Percentiles rank a stretch among this genome's conserved stretches.
Evolutionary conservation across 1,140 invertebrate genomes (phyloP).

Genomic region (Cotesia typhae): DNA sequence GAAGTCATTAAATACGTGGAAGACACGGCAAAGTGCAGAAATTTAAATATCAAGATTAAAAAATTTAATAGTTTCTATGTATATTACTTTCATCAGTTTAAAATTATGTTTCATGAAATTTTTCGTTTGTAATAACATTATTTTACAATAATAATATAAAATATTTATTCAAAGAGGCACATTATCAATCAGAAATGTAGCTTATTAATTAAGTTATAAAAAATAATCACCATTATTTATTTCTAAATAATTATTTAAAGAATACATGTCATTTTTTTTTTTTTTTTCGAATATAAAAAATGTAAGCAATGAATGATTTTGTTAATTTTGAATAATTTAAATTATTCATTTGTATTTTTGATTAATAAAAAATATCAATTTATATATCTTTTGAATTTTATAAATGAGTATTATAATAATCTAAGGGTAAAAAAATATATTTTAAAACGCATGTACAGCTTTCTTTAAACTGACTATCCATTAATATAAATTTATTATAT

Average conservation of each 20-base stretch:
- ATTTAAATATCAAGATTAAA: not conserved
- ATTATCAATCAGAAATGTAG: not conserved
- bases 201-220: conserved; percentile 11
- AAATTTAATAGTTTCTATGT: not conserved
- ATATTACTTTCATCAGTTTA: not conserved
- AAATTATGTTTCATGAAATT: not conserved
- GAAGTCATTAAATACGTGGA: conserved; percentile 1
- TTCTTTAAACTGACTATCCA: not conserved
- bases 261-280: no score
- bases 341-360: not conserved
- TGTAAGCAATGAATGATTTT: no score
- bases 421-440: conserved; percentile 58
- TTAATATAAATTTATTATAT: conserved; percentile 12
- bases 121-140: not conserved
- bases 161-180: conserved; percentile 15
- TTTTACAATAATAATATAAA: not conserved
- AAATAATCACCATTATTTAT: conserved; percentile 17
- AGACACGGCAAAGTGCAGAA: conserved; percentile 19
- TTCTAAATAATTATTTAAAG: no score
- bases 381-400: not conserved
- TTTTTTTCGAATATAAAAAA: no score
- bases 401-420: conserved; percentile 36
- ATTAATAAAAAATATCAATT: not conserved
- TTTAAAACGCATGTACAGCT: conserved; percentile 35
- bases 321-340: not conserved